Conservation (phyloP, 1,140 invertebrate species). For the Amyelois transitella region DNA sequence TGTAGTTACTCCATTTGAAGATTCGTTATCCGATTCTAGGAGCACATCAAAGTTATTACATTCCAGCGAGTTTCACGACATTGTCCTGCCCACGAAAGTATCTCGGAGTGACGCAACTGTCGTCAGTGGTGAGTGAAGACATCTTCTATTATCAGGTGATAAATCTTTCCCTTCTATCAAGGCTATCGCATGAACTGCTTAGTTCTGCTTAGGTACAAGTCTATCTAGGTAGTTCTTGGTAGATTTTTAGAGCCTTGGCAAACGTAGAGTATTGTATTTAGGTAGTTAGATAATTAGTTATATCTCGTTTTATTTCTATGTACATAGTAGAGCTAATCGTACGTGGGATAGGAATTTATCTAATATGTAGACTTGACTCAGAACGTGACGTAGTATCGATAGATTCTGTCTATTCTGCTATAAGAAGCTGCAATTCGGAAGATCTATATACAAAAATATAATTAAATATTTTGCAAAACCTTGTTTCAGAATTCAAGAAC, state of each 20-base stretch:
- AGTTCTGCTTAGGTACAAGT: conserved; percentile 12
- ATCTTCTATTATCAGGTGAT: conserved; percentile 70
- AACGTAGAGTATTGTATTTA: no score
- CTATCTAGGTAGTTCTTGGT: conserved; percentile 34
- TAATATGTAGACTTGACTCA: no score
- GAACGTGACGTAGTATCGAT: background rate
- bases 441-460: background rate
- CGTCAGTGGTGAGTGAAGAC: conserved; percentile 73
- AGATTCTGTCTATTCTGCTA: background rate
- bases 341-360: no score
- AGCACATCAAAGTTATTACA: conserved; percentile 38
- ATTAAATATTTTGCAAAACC: background rate
- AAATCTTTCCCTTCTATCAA: conserved; percentile 63
- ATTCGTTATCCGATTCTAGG: conserved; percentile 6
- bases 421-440: background rate
- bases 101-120: conserved; percentile 53
- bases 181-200: conserved; percentile 63
- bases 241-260: conserved; percentile 11
- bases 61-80: conserved; percentile 62
- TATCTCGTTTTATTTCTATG: background rate
- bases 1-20: conserved; percentile 46
- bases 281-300: no score
- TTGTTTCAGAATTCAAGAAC: conserved; percentile 64
- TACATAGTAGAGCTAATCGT: background rate
- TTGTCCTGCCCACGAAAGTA: conserved; percentile 56